Conservation (phyloP, 2,888 invertebrate genomes). For the Escarpia spicata region DNA sequence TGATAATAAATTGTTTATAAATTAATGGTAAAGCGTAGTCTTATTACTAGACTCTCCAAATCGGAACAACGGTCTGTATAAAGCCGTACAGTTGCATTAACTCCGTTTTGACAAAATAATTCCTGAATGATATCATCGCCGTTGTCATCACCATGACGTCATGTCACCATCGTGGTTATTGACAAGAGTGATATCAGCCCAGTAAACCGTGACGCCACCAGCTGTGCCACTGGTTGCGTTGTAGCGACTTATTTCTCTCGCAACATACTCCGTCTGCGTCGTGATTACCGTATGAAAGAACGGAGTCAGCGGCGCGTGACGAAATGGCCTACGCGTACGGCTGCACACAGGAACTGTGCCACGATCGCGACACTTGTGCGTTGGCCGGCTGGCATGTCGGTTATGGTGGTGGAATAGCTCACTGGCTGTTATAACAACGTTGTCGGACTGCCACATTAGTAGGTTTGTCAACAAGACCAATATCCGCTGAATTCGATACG, state of each 20-base stretch:
- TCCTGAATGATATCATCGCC: neutral
- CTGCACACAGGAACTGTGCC: neutral
- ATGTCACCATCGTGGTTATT: neutral
- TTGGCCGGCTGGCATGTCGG: neutral
- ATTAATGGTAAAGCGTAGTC: neutral
- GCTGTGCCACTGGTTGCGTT: slow-evolving; percentile 2
- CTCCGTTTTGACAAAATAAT: neutral
- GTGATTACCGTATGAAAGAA: slow-evolving; percentile 6
- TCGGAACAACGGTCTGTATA: neutral
- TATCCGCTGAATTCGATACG: slow-evolving; percentile 9
- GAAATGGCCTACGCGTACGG: neutral
- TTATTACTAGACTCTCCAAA: neutral
- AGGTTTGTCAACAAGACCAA: slow-evolving; percentile 16
- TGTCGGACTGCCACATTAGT: neutral
- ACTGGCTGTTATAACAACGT: neutral
- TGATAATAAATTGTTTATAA: neutral
- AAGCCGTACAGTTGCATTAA: neutral
- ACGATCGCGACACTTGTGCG: neutral
- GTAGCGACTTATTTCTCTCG: slow-evolving; percentile 13
- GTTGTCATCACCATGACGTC: neutral
- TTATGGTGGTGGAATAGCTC: neutral
- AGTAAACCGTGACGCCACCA: neutral
- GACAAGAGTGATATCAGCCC: neutral
- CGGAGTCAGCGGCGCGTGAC: neutral
- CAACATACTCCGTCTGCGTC: neutral